Evolutionary conservation across 2,888 invertebrate species (phyloP).

Genomic region (Acanthopleura granulata): DNA sequence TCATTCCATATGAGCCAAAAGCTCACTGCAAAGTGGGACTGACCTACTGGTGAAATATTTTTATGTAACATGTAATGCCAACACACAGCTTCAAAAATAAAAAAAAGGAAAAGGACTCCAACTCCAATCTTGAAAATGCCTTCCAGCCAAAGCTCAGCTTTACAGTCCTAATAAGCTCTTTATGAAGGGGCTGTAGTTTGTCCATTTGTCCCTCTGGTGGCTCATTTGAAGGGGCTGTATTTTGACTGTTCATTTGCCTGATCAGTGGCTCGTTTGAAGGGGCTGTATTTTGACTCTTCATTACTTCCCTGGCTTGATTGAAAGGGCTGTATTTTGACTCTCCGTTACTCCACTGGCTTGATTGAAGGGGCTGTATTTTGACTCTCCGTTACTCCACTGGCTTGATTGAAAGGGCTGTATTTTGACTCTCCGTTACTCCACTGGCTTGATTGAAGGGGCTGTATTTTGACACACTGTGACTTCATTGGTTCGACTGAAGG

Average conservation of each 20-base stretch:
- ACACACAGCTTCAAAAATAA: too few relatives aligned
- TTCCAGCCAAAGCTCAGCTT: too few relatives aligned
- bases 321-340: conserved; percentile 6
- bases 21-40: too few relatives aligned
- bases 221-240: conserved; percentile 3
- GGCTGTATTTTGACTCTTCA: conserved; percentile 8
- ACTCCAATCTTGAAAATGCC: too few relatives aligned
- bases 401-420: too few relatives aligned
- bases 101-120: too few relatives aligned
- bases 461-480: background rate
- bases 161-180: too few relatives aligned
- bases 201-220: background rate
- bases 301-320: background rate
- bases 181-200: background rate
- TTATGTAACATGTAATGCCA: too few relatives aligned
- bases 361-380: conserved; percentile 17
- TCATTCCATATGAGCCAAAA: too few relatives aligned
- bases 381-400: background rate
- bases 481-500: too few relatives aligned
- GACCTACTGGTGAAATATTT: too few relatives aligned
- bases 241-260: background rate
- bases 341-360: background rate
- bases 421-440: background rate
- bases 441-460: too few relatives aligned
- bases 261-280: background rate